phyloP scores from a whole-genome alignment of 2,797 vertebrate species.

The Kryptopterus vitreolus region DNA sequence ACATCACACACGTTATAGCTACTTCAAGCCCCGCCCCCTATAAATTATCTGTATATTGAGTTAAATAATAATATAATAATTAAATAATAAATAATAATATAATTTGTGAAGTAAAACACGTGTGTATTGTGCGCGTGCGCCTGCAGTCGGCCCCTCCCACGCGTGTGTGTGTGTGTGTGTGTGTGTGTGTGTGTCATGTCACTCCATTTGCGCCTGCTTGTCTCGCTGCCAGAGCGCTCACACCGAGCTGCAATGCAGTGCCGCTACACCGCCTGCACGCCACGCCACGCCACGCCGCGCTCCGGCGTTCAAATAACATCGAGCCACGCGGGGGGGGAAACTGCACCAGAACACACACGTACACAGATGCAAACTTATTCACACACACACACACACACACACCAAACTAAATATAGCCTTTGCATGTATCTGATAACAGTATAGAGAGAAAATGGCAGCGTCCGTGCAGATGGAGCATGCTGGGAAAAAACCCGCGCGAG shows the following conservation, averaged over 20 bases:
- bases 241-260: constrained; percentile 80
- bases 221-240: constrained; percentile 78
- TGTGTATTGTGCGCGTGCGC: constrained; percentile 52
- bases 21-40: too few relatives aligned
- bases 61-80: too few relatives aligned
- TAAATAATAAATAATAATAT: too few relatives aligned
- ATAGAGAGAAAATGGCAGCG: constrained; percentile 53
- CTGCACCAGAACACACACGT: neutral
- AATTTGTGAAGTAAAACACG: neutral
- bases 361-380: neutral
- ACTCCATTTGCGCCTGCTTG: constrained; percentile 45
- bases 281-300: constrained; percentile 76
- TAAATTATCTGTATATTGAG: too few relatives aligned
- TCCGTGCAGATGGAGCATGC: constrained; percentile 49
- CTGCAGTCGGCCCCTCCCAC: constrained; percentile 61
- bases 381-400: neutral
- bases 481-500: neutral
- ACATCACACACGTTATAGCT: too few relatives aligned
- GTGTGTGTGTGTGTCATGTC: too few relatives aligned
- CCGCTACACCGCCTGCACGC: constrained; percentile 74
- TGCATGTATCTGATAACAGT: constrained; percentile 66
- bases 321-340: constrained; percentile 63
- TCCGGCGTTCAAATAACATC: constrained; percentile 62
- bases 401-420: constrained; percentile 70
- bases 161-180: too few relatives aligned